Base-by-base conservation (phyloP, 2,113 vertebrate genomes). In the Synodontis membranacea region DNA sequence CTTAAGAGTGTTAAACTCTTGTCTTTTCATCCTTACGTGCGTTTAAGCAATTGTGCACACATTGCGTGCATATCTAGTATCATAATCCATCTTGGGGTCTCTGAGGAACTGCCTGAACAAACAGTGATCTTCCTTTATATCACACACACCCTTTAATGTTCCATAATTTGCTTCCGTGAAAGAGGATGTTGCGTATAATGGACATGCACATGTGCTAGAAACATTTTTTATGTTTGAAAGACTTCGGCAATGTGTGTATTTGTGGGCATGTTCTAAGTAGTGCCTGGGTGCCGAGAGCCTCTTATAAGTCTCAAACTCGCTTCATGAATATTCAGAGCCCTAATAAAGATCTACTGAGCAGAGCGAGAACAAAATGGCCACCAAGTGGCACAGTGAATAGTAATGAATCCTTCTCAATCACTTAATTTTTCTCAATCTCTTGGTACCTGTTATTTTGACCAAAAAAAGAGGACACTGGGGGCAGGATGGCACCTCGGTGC, bases 291-390 rank as follows among this genome's bases (percentile, higher is more conserved):
- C 48, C 62, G 66, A 60, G 58, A 82, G 54, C 48, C 6, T 64
- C 70, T 90, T 66, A 85, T 75, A 37, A 82, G 37, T 86, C 34
- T 82, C 14, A 82, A 74, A 44, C 72, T 83, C 74, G 11, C 10
- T 64, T 87, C 84, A 87, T 90, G 44, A 76, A 85, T 79, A 54
- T 70, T 87, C n/a, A 89, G 2, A 88, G 12, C 15, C 39, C 48
- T 83, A 64, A 85, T 88, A 74, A 60, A 88, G 75, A 80, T 39
- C 68, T 72, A 42, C 17, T 44, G 37, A 89, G 82, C 31, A 78
- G 66, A 56, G 46, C 5, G 54, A 86, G 64, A 85, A 79, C 80
- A 88, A 68, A 83, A 87, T 87, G 80, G 81, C 58, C 9, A 31
- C 68, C 46, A 25, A 80, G 82, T 62, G 42, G 58, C 44, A 76